Conservation (phyloP, 2,113 vertebrate genomes). For the Ornithorhynchus anatinus region DNA sequence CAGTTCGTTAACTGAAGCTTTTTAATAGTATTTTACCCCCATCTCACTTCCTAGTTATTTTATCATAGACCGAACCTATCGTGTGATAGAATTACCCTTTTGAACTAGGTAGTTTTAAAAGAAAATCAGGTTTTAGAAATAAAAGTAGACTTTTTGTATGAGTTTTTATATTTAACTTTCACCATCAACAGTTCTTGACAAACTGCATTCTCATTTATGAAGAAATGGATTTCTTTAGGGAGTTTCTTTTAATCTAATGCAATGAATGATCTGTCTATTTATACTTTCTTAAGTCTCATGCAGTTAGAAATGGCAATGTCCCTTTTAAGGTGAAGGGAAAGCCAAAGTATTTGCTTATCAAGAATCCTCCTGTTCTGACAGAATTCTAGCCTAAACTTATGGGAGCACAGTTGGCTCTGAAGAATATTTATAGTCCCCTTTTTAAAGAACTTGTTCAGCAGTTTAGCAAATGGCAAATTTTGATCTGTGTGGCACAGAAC, state of each 20-base stretch:
- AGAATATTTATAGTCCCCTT: neutral
- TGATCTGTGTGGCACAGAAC: neutral
- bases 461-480: neutral
- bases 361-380: neutral
- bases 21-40: constrained; percentile 59
- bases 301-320: constrained; percentile 10
- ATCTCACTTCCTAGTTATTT: constrained; percentile 58
- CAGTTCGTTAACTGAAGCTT: constrained; percentile 68
- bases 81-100: constrained; percentile 59
- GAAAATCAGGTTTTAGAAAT: constrained; percentile 26
- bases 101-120: constrained; percentile 60
- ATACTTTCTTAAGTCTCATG: constrained; percentile 40
- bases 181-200: constrained; percentile 64
- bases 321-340: constrained; percentile 41
- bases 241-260: constrained; percentile 61
- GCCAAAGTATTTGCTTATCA: neutral
- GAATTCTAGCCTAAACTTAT: no score
- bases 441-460: neutral
- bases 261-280: constrained; percentile 40
- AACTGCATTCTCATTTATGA: constrained; percentile 57
- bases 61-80: constrained; percentile 50
- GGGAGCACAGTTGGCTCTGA: neutral
- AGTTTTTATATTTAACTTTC: constrained; percentile 74
- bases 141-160: constrained; percentile 61
- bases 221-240: constrained; percentile 42